Base-by-base conservation (phyloP, 2,888 invertebrate species). In the Ophion ventricosus region DNA sequence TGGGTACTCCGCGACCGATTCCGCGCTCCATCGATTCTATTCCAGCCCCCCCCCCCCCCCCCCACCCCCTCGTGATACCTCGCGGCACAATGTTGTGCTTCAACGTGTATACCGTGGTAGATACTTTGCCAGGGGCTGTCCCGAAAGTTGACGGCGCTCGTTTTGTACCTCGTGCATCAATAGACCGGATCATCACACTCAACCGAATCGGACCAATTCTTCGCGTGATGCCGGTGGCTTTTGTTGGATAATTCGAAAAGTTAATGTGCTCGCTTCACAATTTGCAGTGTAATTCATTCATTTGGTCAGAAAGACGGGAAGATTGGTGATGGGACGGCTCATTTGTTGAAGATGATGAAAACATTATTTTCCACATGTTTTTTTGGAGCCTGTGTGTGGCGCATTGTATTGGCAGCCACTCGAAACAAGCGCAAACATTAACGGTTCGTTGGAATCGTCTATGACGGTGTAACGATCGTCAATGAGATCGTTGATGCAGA, bases 1-100 rank as follows among this genome's bases (percentile, higher is more conserved):
- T 91, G 90, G 90, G 90, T 89, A 90, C 89, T 90, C 91, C 90
- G 89, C 90, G 91, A 89, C 90, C 88, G 90, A 90, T 89, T 90
- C 88, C 87, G 87, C 88, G 87, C 88, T 87, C 87, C 88, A 88
- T 89, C 89, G 88, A 88, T 85, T 88, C 86, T 56, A 35, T 75
- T 43, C 73, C 67, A 40, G 59, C 67, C 29, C 67, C 67, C 64
- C 26, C 17, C 56, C 40, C 59, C 59, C 67, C 29, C 67, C 67
- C 64, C 26, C 17, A 56, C 40, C 59, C 59, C 40, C 69, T 61
- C 29, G n/a, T 20, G 11, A 63, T 43, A 67, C 43, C 66, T 26
- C 49, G 1, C 61, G 43, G 67, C 40, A 43, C 57, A 73, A n/a
- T 63, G 64, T 56, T 61, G 67, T 67, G 43, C 78, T 64, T 75